Conservation (phyloP, 2,888 invertebrate genomes). For the Chrysolina haemoptera region DNA sequence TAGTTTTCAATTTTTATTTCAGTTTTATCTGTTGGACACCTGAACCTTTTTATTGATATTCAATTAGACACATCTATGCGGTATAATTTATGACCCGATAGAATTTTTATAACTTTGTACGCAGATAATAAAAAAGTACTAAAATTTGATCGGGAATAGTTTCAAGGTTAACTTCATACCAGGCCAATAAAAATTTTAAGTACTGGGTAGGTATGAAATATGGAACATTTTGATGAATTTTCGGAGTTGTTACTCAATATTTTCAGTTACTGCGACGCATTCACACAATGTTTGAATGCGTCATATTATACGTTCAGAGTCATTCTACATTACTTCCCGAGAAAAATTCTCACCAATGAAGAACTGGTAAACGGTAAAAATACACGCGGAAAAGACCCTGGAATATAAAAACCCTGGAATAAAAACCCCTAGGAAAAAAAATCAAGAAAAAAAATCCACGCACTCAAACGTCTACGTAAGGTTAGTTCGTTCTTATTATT, state of each 20-base stretch:
- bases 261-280: background rate
- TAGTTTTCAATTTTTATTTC: no score
- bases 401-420: no score
- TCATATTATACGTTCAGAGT: no score
- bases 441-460: no score
- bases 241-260: background rate
- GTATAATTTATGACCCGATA: conserved; percentile 2
- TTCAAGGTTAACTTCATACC: conserved; percentile 13
- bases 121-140: conserved; percentile 14
- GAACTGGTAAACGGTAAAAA: no score
- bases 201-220: background rate
- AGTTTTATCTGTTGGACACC: background rate
- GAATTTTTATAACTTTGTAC: conserved; percentile 13
- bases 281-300: no score
- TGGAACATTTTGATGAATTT: background rate
- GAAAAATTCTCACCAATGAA: no score
- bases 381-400: no score
- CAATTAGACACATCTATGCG: background rate
- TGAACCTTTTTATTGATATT: conserved; percentile 1
- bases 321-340: no score
- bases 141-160: background rate
- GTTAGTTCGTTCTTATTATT: no score
- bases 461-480: no score
- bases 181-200: conserved; percentile 2
- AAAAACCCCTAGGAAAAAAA: no score